These are phyloP conservation scores for Blomia tropicalis DNA, from an alignment of 2,888 invertebrate species.

Conservation along the genomic window DNA sequence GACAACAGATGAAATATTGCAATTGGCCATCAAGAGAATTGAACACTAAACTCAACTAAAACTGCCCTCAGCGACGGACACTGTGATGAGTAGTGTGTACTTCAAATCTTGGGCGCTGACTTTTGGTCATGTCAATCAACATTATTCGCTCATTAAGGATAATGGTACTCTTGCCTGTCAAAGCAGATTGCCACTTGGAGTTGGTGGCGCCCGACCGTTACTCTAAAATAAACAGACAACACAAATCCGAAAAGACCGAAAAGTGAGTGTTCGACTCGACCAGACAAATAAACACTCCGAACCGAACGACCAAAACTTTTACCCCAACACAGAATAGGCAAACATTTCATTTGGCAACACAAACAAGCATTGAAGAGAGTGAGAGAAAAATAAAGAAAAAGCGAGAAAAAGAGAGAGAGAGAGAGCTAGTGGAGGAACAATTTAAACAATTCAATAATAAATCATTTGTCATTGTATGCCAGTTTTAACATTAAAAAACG, in stretches of 20 bases:
- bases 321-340: neutral
- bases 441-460: neutral
- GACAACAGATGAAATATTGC: neutral
- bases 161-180: neutral
- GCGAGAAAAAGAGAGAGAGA: neutral
- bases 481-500: too few species aligned
- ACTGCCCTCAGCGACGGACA: neutral
- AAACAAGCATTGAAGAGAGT: neutral
- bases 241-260: neutral
- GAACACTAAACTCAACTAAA: neutral
- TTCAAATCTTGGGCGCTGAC: too few species aligned
- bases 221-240: neutral
- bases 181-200: neutral
- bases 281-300: neutral
- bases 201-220: neutral
- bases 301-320: neutral
- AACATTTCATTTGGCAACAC: neutral
- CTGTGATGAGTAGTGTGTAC: neutral
- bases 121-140: neutral
- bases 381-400: neutral
- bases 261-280: too few species aligned
- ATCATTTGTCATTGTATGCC: neutral
- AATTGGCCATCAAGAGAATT: neutral
- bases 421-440: neutral
- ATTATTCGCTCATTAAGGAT: neutral